Evolutionary conservation across 2,888 invertebrate genomes (phyloP), one percentile per base, ranked within the genome.

Genomic region (Mesorhabditis spiculigera): DNA sequence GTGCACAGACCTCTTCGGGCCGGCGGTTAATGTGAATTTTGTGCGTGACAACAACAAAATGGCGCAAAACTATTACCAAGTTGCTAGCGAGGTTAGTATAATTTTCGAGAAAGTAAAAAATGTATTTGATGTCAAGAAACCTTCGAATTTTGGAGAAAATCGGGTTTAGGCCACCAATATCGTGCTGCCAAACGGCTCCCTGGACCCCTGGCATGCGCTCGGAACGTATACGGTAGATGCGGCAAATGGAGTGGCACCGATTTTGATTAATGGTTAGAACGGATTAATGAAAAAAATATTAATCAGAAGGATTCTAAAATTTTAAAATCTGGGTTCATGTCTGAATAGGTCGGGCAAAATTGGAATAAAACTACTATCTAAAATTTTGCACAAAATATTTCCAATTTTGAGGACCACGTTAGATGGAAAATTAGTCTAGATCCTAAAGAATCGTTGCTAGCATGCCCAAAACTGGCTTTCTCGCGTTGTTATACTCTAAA

Each of bases 141-240:
- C 13, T 6, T 10, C 1, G 8, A 8, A 66, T n/a, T 62, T 70
- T 13, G 62, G 13, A 44, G 6, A 65, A 43, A 63, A 65, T 65
- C 6, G 43, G 16, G 43, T 68, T 61, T 44, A 75, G 74, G 77
- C 78, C 2, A 74, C 76, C 0, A 81, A 82, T 63, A 74, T 82
- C n/a, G 80, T 82, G 10, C 72, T 82, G 16, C 80, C 82, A 4
- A 82, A 82, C 69, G 82, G 82, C 0, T 77, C 78, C 5, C 68
- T 80, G 10, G 82, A 82, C 65, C 82, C 82, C n/a, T 82, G 82
- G 81, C 82, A 81, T 63, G 76, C 78, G 8, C 69, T 82, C 13
- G 82, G 82, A 43, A 70, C 71, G 43, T 78, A 80, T 45, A 66
- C 64, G 5, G 63, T 42, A 4, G 58, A 71, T 8, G 64, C 50